Base-by-base conservation (phyloP, 1,140 invertebrate species). In the Heliothis virescens region DNA sequence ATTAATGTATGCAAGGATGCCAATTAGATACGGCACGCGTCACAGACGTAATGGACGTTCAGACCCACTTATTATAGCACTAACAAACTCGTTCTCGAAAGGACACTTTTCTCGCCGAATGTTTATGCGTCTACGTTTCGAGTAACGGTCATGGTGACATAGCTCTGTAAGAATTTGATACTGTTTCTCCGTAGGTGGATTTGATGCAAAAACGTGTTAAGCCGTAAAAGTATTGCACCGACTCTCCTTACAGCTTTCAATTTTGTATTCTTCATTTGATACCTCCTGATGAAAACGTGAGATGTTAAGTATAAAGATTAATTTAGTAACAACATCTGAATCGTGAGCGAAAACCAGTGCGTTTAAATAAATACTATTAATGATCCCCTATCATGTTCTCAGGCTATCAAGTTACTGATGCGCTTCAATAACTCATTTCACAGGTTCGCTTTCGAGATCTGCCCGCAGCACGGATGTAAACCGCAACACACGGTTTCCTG, bases 381-480 rank as follows among this genome's bases (percentile, higher is more conserved):
- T 83, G 83, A 83, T 77, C 69, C 69, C 69, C 67, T 82, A 87
- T 89, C 87, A 76, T 83, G 81, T 89, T 87, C 84, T 79, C 81
- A 83, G 79, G 85, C 85, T 89, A 91, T 91, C 88, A 81, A 84
- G 82, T 90, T 79, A 80, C 83, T 86, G 91, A 86, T 83, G 86
- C 89, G 90, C 89, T 91, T 93, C 88, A 90, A 87, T 92, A 93
- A 88, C 82, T 91, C 89, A 94, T 94, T 91, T 94, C 89, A 87
- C 90, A 90, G 88, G 90, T 92, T 93, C 88, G 85, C 91, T 92
- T 93, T 93, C 92, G 82, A 90, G 90, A 91, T 89, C 83, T 82
- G 77, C 82, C 86, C 83, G 82, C 79, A 82, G 84, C 83, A 84
- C 84, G 87, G 86, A 89, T 88, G 85, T 83, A 85, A 89, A 92